A percentile compares a stretch with the other conserved stretches of the same genome.
These are phyloP conservation scores for Malacosoma neustria DNA, from an alignment of 2,888 invertebrate genomes.

Conservation along the genomic window DNA sequence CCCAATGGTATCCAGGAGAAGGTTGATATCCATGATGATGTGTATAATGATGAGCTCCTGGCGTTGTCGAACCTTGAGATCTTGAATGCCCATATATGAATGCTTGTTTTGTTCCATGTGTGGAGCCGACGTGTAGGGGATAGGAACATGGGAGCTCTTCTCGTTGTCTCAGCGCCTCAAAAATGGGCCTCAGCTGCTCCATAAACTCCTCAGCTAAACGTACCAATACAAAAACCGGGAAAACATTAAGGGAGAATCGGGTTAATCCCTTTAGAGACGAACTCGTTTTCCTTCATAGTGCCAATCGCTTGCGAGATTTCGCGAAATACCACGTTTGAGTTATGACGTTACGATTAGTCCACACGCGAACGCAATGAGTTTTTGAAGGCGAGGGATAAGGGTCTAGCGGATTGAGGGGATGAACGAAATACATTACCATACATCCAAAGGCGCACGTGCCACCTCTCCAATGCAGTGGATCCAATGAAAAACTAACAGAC, in stretches of 20 bases:
- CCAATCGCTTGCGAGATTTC: conserved; percentile 59
- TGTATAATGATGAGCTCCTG: conserved; percentile 77
- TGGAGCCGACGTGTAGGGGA: conserved; percentile 88
- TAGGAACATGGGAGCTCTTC: conserved; percentile 94
- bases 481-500: conserved; percentile 65
- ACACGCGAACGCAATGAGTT: conserved; percentile 48
- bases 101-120: conserved; percentile 76
- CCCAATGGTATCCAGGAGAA: conserved; percentile 84
- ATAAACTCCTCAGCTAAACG: conserved; percentile 93
- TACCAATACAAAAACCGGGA: conserved; percentile 64
- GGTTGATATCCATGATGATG: conserved; percentile 82
- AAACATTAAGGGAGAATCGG: conserved; percentile 49
- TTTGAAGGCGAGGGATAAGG: conserved; percentile 50
- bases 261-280: conserved; percentile 32
- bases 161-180: conserved; percentile 93
- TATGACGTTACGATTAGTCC: conserved; percentile 56
- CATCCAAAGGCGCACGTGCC: conserved; percentile 67
- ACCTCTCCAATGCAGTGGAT: conserved; percentile 72
- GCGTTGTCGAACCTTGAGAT: conserved; percentile 77
- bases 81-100: conserved; percentile 77
- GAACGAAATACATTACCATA: conserved; percentile 68
- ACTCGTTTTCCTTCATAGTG: conserved; percentile 60
- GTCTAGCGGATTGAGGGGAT: conserved; percentile 52
- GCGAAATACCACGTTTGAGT: conserved; percentile 31
- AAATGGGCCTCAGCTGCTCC: conserved; percentile 96